These are phyloP conservation scores for Nothoprocta pentlandii DNA, from an alignment of 2,113 vertebrate species.

Conservation along the genomic window DNA sequence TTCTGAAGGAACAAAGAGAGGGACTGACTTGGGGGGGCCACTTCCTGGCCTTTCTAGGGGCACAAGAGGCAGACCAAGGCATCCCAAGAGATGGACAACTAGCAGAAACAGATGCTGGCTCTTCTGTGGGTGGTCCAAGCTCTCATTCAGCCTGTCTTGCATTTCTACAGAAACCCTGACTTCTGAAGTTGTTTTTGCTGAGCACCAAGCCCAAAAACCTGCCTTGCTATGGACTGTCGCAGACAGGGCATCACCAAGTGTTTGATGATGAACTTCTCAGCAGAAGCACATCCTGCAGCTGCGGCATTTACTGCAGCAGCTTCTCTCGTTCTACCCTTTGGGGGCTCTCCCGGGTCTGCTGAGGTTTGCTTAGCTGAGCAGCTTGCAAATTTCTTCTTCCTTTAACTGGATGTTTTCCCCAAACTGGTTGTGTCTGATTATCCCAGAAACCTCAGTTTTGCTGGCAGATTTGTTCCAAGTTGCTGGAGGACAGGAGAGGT, in stretches of 20 bases:
- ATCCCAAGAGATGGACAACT: background rate
- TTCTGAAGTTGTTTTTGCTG: background rate
- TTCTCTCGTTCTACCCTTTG: background rate
- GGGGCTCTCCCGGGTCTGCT: background rate
- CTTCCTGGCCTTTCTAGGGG: background rate
- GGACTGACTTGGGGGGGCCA: background rate
- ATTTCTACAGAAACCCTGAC: background rate
- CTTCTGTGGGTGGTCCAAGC: background rate
- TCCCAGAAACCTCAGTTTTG: background rate
- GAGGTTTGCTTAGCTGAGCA: background rate
- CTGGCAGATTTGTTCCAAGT: background rate
- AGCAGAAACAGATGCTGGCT: background rate
- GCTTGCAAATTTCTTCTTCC: background rate
- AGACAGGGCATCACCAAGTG: fast-evolving
- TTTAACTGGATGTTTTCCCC: background rate
- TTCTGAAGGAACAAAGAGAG: background rate
- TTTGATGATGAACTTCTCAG: background rate
- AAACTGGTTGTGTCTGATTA: background rate
- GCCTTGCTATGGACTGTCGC: background rate
- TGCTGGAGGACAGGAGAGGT: background rate
- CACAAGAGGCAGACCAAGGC: background rate
- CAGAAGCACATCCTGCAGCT: background rate
- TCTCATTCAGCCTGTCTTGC: background rate
- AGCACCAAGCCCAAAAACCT: background rate
- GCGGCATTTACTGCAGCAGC: background rate